phyloP scores from a whole-genome alignment of 1,140 invertebrate species.

The Drosophila ironensis region DNA sequence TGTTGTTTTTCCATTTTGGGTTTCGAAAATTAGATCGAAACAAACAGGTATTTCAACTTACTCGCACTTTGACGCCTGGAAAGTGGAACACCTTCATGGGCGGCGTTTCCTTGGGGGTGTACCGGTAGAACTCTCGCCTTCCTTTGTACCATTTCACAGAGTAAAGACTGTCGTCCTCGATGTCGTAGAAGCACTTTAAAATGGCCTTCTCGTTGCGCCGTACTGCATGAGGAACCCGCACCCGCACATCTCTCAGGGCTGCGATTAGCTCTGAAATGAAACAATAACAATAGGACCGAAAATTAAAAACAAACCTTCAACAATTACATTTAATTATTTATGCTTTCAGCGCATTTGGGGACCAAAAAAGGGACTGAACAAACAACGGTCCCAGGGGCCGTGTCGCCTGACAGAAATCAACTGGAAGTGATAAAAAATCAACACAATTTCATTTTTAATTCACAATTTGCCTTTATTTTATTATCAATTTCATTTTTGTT shows the following conservation, averaged over 20 bases:
- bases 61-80: conserved; percentile 88
- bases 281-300: conserved; percentile 11
- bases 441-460: conserved; percentile 56
- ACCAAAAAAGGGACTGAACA: conserved; percentile 39
- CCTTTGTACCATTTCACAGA: conserved; percentile 94
- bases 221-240: conserved; percentile 87
- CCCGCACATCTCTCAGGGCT: conserved; percentile 85
- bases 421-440: conserved; percentile 27
- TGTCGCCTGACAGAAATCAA: conserved; percentile 33
- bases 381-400: conserved; percentile 42
- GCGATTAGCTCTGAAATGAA: conserved; percentile 43
- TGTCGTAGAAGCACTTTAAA: conserved; percentile 89
- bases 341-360: conserved; percentile 49
- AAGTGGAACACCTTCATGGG: conserved; percentile 89
- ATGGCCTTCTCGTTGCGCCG: conserved; percentile 85
- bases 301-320: conserved; percentile 26
- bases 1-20: too few relatives aligned
- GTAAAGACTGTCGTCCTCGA: conserved; percentile 89
- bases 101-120: conserved; percentile 88
- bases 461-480: conserved; percentile 63
- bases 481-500: conserved; percentile 64
- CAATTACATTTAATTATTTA: conserved; percentile 49
- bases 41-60: conserved; percentile 81
- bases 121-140: conserved; percentile 90
- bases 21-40: too few relatives aligned